Evolutionary conservation across 2,113 vertebrate genomes (phyloP), one percentile per base, ranked within the genome.

Genomic region (Bos taurus): DNA sequence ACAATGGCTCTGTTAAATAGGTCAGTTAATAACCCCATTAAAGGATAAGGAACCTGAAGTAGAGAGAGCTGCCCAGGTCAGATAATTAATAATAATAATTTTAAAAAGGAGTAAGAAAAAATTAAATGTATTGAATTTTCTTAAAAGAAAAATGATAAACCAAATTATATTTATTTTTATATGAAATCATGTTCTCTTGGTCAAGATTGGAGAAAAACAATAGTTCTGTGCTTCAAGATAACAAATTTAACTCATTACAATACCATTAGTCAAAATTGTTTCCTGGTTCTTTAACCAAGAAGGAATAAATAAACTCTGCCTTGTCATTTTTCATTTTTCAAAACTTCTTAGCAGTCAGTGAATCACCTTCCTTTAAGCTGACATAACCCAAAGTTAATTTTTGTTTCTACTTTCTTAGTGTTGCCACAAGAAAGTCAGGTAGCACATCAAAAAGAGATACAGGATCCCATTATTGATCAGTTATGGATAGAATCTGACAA

Each of bases 311-410:
- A 95, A 33, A 43, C 2, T 67, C 46, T 80, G 43, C 59, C 28
- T 67, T 60, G 67, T 43, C 50, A 81, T 89, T 96, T 95, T 94
- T 94, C 28, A 90, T 91, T 95, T 95, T 94, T 92, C 30, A 90
- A 78, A 92, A 26, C 62, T 81, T 48, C 36, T 94, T 36, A 33
- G 33, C 85, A 93, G 82, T 80, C n/a, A 78, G n/a, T 28, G 17
- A 71, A 80, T 96, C 30, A 87, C 50, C 36, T 96, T 95, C 48
- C 36, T 90, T 78, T 94, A 15, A 74, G 40, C 1, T 89, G 25
- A 77, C 9, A 95, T 52, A 95, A 62, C 5, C 26, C 78, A 56
- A 94, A 90, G 46, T 87, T 93, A 52, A 54, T 83, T 90, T 95
- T 96, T 91, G 82, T 62, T 60, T 82, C 52, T 87, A 85, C 11